phyloP scores from a whole-genome alignment of 2,113 vertebrate species.

The Tragulus kanchil region DNA sequence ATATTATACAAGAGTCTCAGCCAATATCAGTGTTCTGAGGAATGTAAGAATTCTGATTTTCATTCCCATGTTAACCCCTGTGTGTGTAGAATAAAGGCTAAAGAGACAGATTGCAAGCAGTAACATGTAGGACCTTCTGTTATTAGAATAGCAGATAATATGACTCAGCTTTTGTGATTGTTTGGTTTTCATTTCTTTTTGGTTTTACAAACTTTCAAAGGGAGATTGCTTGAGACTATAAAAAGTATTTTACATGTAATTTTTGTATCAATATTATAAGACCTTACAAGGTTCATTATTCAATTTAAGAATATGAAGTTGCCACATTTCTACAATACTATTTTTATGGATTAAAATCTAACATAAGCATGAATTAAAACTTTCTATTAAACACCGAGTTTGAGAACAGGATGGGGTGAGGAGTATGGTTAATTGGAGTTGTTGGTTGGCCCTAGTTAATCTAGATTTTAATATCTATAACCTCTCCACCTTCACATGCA shows the following conservation, averaged over 20 bases:
- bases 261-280: background rate
- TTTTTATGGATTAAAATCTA: constrained; percentile 20
- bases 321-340: background rate
- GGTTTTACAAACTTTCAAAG: background rate
- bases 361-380: background rate
- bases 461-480: background rate
- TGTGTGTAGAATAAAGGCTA: background rate
- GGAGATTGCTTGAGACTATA: background rate
- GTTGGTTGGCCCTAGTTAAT: background rate
- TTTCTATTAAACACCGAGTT: constrained; percentile 23
- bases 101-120: background rate
- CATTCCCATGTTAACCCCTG: background rate
- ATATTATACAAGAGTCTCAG: background rate
- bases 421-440: background rate
- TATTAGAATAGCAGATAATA: background rate
- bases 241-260: background rate
- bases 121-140: background rate
- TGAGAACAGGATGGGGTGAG: background rate
- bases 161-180: background rate
- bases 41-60: background rate
- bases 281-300: background rate
- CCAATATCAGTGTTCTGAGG: background rate
- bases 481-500: background rate
- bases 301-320: constrained; percentile 1
- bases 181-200: background rate